Evolutionary conservation across 2,888 invertebrate species (phyloP).

Genomic region (Mythimna impura): DNA sequence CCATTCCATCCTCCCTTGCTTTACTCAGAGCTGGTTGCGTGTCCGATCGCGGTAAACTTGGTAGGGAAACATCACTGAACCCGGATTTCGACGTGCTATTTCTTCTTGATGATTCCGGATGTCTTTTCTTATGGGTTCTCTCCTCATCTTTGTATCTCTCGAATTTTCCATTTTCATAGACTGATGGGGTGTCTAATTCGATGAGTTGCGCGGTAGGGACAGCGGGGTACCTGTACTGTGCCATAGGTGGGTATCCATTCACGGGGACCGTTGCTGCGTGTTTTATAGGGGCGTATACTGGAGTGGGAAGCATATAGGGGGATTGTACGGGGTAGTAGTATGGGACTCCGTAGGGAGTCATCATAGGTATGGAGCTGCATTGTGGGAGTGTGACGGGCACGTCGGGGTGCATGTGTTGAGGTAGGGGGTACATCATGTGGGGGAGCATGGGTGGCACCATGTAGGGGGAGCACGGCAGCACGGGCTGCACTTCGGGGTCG

Average conservation of each 20-base stretch:
- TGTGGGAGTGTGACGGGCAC: slow-evolving; percentile 73
- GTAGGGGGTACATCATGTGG: slow-evolving; percentile 77
- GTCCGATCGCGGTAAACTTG: slow-evolving; percentile 86
- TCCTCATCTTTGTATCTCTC: slow-evolving; percentile 78
- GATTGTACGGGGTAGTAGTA: slow-evolving; percentile 86
- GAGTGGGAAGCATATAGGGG: slow-evolving; percentile 87
- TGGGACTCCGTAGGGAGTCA: slow-evolving; percentile 84
- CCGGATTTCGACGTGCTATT: slow-evolving; percentile 84
- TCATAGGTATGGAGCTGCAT: slow-evolving; percentile 77
- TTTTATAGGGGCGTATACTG: slow-evolving; percentile 85
- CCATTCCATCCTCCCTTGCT: slow-evolving; percentile 92
- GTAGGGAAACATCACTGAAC: slow-evolving; percentile 83
- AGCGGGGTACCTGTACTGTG: slow-evolving; percentile 84
- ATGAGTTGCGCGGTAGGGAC: slow-evolving; percentile 93
- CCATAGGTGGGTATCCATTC: slow-evolving; percentile 85
- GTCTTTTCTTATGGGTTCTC: slow-evolving; percentile 74
- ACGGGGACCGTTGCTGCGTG: slow-evolving; percentile 85
- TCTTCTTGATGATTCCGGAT: slow-evolving; percentile 77
- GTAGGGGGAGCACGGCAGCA: slow-evolving; percentile 69
- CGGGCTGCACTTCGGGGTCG: slow-evolving; percentile 73
- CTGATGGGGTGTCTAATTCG: slow-evolving; percentile 90
- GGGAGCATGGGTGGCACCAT: slow-evolving; percentile 66
- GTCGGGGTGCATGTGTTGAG: slow-evolving; percentile 72
- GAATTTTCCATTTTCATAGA: slow-evolving; percentile 83
- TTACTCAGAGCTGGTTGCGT: slow-evolving; percentile 87